A percentile compares a stretch with the other conserved stretches of the same genome.
These are phyloP conservation scores for Mobula hypostoma DNA, from an alignment of 2,113 vertebrate species.

Conservation along the genomic window DNA sequence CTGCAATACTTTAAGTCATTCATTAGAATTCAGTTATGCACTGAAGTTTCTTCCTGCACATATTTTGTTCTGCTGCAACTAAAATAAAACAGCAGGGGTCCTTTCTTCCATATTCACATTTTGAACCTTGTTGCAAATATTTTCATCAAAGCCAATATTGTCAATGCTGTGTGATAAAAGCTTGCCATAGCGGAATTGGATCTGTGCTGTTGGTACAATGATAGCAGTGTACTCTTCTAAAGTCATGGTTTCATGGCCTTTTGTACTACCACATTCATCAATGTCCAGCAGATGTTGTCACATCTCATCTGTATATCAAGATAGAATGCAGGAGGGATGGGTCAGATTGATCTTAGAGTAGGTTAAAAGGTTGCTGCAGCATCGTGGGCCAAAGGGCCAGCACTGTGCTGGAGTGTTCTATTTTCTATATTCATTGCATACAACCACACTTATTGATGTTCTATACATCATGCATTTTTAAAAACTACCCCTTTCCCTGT, in stretches of 20 bases:
- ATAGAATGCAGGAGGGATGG: too few species aligned
- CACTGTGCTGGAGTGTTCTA: too few species aligned
- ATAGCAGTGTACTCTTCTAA: too few species aligned
- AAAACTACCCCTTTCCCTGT: too few species aligned
- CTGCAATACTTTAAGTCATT: neutral
- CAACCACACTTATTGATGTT: too few species aligned
- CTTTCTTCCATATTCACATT: neutral
- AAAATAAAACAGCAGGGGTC: neutral
- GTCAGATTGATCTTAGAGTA: too few species aligned
- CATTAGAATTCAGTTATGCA: neutral
- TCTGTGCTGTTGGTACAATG: too few species aligned
- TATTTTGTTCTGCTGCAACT: neutral
- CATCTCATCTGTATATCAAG: neutral
- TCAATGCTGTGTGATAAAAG: neutral
- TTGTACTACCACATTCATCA: neutral
- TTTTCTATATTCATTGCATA: too few species aligned
- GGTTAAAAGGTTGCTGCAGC: too few species aligned
- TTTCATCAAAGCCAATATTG: neutral
- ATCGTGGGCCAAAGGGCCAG: too few species aligned
- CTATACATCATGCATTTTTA: too few species aligned
- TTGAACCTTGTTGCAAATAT: neutral
- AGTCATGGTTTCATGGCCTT: neutral
- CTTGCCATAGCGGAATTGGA: neutral
- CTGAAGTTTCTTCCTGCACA: neutral
- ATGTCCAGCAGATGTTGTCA: neutral